Percentiles rank a stretch among this genome's conserved stretches.
phyloP scores from a whole-genome alignment of 2,113 vertebrate genomes.

The Leptodactylus fuscus region DNA sequence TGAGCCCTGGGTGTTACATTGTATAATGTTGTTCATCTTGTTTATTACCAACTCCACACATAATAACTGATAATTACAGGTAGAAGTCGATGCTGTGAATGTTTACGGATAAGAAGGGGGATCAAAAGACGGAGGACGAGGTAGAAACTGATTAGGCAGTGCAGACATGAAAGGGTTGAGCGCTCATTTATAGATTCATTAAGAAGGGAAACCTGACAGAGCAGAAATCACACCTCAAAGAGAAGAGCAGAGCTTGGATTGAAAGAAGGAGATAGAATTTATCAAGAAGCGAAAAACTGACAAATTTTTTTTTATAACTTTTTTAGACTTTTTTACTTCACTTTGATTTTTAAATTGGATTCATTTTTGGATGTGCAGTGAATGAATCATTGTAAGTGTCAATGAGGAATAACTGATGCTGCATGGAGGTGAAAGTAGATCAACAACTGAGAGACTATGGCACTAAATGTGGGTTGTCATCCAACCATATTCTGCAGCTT shows the following conservation, averaged over 20 bases:
- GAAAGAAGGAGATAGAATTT: neutral
- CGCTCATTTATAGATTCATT: constrained; percentile 20
- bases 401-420: too few relatives aligned
- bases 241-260: neutral
- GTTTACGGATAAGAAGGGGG: neutral
- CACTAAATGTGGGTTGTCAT: neutral
- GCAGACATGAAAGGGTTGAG: neutral
- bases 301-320: neutral
- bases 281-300: neutral
- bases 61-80: neutral
- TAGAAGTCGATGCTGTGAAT: neutral
- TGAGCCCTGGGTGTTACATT: neutral
- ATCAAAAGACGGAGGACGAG: constrained; percentile 5
- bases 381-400: neutral
- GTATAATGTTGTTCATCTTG: neutral
- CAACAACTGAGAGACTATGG: neutral
- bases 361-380: neutral
- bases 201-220: constrained; percentile 29
- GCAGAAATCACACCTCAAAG: constrained; percentile 12
- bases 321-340: neutral
- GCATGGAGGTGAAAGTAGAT: neutral
- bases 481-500: neutral
- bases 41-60: neutral
- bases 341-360: constrained; percentile 36
- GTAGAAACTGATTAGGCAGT: neutral